Evolutionary conservation across 2,888 invertebrate genomes (phyloP).

Genomic region (Globia sparganii): DNA sequence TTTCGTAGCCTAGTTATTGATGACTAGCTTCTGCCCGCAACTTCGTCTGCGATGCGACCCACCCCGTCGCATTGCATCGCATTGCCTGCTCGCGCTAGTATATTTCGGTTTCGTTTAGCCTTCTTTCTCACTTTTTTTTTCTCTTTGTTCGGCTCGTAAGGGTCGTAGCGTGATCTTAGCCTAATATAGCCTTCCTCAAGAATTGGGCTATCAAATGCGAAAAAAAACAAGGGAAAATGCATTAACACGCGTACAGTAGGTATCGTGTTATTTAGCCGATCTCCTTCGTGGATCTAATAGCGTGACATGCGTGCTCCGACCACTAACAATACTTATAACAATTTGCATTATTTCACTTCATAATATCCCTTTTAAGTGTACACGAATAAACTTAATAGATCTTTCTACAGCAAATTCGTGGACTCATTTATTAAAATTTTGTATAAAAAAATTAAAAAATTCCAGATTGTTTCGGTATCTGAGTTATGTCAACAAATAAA

Average conservation of each 20-base stretch:
- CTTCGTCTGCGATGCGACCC: neutral
- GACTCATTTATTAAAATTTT: constrained; percentile 1
- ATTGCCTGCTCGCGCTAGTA: neutral
- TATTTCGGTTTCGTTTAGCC: neutral
- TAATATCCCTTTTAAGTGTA: constrained; percentile 49
- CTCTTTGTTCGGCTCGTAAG: neutral
- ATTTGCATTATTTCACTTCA: constrained; percentile 56
- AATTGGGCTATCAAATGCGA: too few species aligned
- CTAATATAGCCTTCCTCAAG: neutral
- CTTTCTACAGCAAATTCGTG: constrained; percentile 25
- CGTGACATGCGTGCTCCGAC: constrained; percentile 62
- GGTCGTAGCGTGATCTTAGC: neutral
- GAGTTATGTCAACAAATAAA: neutral
- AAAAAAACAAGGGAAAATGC: constrained; percentile 37
- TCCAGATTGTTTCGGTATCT: constrained; percentile 4
- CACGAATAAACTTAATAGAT: constrained; percentile 37
- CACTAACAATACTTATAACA: constrained; percentile 54
- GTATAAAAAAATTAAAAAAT: constrained; percentile 11
- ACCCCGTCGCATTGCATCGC: neutral
- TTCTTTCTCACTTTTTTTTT: neutral
- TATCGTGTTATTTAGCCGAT: constrained; percentile 48
- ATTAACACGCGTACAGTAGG: constrained; percentile 32
- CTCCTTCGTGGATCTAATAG: constrained; percentile 65
- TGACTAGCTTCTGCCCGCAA: neutral
- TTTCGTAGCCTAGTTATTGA: neutral